These are phyloP conservation scores for Luehdorfia chinensis DNA, from an alignment of 1,140 invertebrate species.

Conservation along the genomic window DNA sequence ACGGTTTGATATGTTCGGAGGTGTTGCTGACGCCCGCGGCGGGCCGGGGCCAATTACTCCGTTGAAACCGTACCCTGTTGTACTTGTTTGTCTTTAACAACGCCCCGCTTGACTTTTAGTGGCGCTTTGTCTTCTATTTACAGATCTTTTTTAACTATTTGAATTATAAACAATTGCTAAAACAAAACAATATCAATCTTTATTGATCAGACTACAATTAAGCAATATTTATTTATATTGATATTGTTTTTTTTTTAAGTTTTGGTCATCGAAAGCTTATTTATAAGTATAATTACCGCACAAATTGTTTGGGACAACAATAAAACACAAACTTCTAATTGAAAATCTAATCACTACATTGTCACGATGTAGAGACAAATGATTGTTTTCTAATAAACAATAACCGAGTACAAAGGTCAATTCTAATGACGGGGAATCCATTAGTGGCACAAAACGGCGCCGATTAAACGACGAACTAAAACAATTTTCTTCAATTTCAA, in stretches of 20 bases:
- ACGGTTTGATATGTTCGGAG: slow-evolving; percentile 71
- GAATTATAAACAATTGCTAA: no score
- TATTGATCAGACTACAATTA: no score
- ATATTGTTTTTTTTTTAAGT: no score
- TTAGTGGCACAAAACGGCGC: slow-evolving; percentile 60
- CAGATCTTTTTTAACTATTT: background rate
- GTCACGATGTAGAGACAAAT: no score
- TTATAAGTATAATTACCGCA: no score
- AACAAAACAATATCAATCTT: no score
- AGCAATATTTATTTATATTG: no score
- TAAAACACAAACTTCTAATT: slow-evolving; percentile 24
- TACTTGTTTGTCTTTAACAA: slow-evolving; percentile 63
- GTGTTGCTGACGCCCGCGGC: slow-evolving; percentile 68
- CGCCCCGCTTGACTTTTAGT: slow-evolving; percentile 50
- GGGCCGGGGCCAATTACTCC: slow-evolving; percentile 62
- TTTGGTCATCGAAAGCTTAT: no score
- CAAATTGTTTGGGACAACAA: no score
- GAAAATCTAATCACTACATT: slow-evolving; percentile 21
- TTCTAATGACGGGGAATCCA: slow-evolving; percentile 53
- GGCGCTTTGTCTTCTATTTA: slow-evolving; percentile 8
- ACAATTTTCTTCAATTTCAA: slow-evolving; percentile 74
- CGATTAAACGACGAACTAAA: slow-evolving; percentile 69
- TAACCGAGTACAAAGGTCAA: slow-evolving; percentile 36
- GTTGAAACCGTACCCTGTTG: slow-evolving; percentile 31
- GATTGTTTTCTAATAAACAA: slow-evolving; percentile 41